Evolutionary conservation across 2,113 vertebrate species (phyloP), one percentile per base, ranked within the genome.

Genomic region (Plotosus lineatus): DNA sequence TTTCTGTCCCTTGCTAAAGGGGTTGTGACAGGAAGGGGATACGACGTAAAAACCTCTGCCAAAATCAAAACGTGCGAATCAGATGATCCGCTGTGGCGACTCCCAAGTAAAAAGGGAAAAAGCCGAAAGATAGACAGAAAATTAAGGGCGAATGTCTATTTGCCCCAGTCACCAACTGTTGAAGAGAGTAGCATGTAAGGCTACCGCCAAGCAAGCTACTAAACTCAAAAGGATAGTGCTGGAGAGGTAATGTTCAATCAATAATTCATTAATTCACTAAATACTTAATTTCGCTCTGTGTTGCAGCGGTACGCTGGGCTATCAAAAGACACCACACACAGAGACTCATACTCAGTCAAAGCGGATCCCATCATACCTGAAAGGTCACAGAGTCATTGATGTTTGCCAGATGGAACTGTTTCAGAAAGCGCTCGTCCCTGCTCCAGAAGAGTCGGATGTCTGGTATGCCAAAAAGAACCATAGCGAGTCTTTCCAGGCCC

Each of bases 381-480:
- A 97, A 98, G 84, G 89, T 89, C 89, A 98, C 79, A 53, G 89
- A 87, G 84, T 95, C 93, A 65, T 94, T 91, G 85, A 97, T 87
- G 80, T 95, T 90, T 10, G 91, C 71, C 26, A 96, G 87, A 2
- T 19, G 69, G 86, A 99, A 99, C 90, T 98, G 97, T 33, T 89
- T 90, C 79, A 96, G 89, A 91, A 98, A 98, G 36, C 96, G 94
- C 10, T 97, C 93, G 0, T 98, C 96, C 85, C 92, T 88, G 61
- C 97, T 97, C 98, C 97, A 99, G 91, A 99, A 99, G 11, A 98
- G 91, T 3, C 98, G 94, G 89, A 99, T 99, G 83, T 99, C 97
- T 0, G 96, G 95, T 86, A 98, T 97, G 53, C 91, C 23, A 0
- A 95, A 98, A 15, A 99, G 94, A 74, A 97, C 92, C 97, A 99